These are phyloP conservation scores for Entomobrya multifasciata DNA, from an alignment of 2,888 invertebrate species.

Conservation along the genomic window DNA sequence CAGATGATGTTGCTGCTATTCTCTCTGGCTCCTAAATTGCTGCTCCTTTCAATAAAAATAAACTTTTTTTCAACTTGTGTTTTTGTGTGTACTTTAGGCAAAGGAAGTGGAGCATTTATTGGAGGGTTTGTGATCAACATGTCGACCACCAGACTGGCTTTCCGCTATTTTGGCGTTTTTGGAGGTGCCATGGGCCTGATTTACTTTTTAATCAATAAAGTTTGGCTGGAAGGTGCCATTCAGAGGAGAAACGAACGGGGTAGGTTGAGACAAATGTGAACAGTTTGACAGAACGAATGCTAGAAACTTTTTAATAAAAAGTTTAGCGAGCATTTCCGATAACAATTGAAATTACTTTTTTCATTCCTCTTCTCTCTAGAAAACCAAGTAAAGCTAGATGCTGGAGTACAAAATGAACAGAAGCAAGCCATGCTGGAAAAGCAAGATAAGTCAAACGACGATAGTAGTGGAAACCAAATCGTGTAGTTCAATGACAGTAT, in stretches of 20 bases:
- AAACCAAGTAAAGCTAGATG: neutral
- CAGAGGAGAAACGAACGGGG: constrained; percentile 50
- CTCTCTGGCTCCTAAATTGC: too few species aligned
- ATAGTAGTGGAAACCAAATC: neutral
- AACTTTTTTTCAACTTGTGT: neutral
- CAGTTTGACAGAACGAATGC: neutral
- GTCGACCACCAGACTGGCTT: constrained; percentile 89
- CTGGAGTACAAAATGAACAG: neutral
- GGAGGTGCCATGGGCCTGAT: constrained; percentile 87
- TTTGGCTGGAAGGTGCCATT: constrained; percentile 85
- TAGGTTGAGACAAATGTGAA: neutral
- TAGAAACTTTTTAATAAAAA: neutral
- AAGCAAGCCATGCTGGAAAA: neutral
- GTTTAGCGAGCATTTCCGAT: neutral
- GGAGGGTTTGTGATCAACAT: constrained; percentile 90
- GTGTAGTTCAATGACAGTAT: constrained; percentile 3
- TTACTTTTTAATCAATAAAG: constrained; percentile 87
- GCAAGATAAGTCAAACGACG: neutral
- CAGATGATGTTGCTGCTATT: constrained; percentile 28
- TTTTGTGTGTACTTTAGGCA: constrained; percentile 83
- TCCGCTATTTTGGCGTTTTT: constrained; percentile 89
- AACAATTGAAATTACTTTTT: neutral
- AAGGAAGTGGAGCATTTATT: constrained; percentile 90
- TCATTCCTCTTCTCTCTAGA: neutral
- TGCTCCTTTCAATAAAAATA: neutral